Percentiles rank a stretch among this genome's conserved stretches.
Conservation (phyloP, 64 coral and sea anemone species). For the Cladopsammia gracilis region DNA sequence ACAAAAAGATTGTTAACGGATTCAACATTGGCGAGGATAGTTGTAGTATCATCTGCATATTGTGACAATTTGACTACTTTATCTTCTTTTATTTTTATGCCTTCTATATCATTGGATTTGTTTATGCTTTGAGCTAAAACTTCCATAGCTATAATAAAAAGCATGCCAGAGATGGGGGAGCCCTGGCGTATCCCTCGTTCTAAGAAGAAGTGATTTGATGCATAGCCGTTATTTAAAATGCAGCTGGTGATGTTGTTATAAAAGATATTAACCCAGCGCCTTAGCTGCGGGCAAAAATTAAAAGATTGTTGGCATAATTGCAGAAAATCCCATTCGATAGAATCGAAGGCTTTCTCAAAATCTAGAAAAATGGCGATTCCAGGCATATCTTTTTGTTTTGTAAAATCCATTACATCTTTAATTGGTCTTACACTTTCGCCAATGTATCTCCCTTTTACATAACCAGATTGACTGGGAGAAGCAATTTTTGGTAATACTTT, state of each 20-base stretch:
- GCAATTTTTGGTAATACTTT: too few relatives aligned
- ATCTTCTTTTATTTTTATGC: not conserved
- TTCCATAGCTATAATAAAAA: not conserved
- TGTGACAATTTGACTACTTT: not conserved
- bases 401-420: not conserved
- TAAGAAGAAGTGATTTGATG: not conserved
- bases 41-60: not conserved
- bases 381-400: constrained; percentile 3
- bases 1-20: not conserved
- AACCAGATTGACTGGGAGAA: not conserved
- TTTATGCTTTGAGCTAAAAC: not conserved
- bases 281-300: not conserved
- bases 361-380: constrained; percentile 24
- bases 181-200: not conserved
- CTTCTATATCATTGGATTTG: constrained; percentile 3
- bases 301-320: not conserved
- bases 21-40: not conserved
- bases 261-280: not conserved
- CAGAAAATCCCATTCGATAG: constrained; percentile 6
- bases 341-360: constrained; percentile 17
- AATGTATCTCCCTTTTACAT: not conserved
- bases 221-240: not conserved
- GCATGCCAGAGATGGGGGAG: not conserved
- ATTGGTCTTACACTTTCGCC: constrained; percentile 16
- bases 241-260: constrained; percentile 16